phyloP scores from a whole-genome alignment of 2,888 invertebrate species.

The Hartigia nigra region DNA sequence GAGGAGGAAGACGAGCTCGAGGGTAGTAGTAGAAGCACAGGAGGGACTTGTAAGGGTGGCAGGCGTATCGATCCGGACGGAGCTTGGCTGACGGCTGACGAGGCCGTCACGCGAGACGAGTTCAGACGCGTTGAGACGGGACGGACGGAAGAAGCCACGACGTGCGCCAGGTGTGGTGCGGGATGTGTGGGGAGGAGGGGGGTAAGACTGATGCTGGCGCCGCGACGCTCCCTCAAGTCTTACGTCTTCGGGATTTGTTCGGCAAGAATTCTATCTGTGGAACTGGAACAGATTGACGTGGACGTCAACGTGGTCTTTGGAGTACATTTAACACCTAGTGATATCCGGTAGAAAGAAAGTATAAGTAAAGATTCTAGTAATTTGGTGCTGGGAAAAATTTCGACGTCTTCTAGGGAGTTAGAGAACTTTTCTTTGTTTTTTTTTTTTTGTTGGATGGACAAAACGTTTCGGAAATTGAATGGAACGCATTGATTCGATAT shows the following conservation, averaged over 20 bases:
- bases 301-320: background rate
- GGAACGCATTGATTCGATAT: background rate
- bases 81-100: constrained; percentile 65
- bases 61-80: constrained; percentile 64
- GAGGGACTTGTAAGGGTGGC: constrained; percentile 48
- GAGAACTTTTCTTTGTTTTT: fast-evolving
- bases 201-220: constrained; percentile 42
- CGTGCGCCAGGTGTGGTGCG: constrained; percentile 30
- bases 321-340: background rate
- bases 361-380: background rate
- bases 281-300: background rate
- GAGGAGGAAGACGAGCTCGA: constrained; percentile 29
- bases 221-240: constrained; percentile 15
- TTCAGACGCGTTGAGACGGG: constrained; percentile 31
- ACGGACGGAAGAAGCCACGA: constrained; percentile 20
- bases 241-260: constrained; percentile 31
- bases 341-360: background rate
- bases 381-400: background rate
- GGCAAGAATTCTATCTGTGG: background rate
- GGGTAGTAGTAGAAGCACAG: constrained; percentile 14
- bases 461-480: background rate
- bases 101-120: constrained; percentile 66
- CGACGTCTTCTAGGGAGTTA: background rate
- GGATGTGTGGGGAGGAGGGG: constrained; percentile 55
- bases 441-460: too few species aligned